Percentiles rank a stretch among this genome's conserved stretches.
phyloP scores from a whole-genome alignment of 2,797 vertebrate species.

The Lepilemur ruficaudatus region DNA sequence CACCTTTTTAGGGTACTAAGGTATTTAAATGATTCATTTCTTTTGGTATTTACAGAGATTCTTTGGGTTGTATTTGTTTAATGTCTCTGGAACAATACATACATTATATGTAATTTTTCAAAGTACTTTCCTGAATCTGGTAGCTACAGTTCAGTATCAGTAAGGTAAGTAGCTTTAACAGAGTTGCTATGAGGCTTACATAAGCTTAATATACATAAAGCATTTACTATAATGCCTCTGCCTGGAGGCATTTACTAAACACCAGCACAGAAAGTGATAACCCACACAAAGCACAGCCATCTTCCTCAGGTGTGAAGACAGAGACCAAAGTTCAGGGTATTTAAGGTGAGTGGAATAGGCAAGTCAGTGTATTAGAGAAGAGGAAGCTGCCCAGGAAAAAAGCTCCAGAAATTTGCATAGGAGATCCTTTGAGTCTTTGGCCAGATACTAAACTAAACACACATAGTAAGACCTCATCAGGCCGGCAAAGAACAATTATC shows the following conservation, averaged over 20 bases:
- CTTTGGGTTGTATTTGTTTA: neutral
- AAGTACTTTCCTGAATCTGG: conserved; percentile 11
- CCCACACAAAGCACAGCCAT: neutral
- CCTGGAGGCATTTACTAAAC: neutral
- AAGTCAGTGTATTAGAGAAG: neutral
- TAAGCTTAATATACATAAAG: neutral
- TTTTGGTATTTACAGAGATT: conserved; percentile 10
- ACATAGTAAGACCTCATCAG: neutral
- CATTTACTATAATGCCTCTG: neutral
- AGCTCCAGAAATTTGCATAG: neutral
- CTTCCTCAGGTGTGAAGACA: neutral
- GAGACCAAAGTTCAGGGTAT: neutral
- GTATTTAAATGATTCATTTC: conserved; percentile 30
- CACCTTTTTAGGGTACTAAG: neutral
- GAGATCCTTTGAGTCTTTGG: neutral
- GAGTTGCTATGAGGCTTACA: neutral
- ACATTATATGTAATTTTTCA: neutral
- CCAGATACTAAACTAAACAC: neutral
- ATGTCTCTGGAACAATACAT: conserved; percentile 15
- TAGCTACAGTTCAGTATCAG: neutral
- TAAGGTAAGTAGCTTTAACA: neutral
- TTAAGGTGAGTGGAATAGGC: neutral
- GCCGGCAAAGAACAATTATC: neutral
- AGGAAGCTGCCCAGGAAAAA: neutral
- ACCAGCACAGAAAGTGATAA: neutral